These are phyloP conservation scores for Cecidostiba fungosa DNA, from an alignment of 2,888 invertebrate genomes.

Conservation along the genomic window DNA sequence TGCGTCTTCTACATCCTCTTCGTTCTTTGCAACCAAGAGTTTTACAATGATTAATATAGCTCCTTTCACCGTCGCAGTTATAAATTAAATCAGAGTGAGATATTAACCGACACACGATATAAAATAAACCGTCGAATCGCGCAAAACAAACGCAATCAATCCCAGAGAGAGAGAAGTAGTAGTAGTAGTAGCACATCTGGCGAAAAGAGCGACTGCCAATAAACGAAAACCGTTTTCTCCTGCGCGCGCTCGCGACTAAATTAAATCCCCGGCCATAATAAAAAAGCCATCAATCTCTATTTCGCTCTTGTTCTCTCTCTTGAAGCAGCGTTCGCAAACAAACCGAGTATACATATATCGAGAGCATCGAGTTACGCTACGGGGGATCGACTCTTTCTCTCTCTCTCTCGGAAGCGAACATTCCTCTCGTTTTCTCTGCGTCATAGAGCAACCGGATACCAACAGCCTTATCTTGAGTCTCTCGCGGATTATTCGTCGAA, in stretches of 20 bases:
- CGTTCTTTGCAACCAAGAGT: too few relatives aligned
- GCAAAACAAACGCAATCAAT: slow-evolving; percentile 1
- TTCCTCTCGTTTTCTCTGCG: neutral
- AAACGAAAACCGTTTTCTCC: slow-evolving; percentile 30
- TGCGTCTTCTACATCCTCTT: neutral
- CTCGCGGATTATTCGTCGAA: neutral
- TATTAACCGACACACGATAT: neutral
- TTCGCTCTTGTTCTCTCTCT: slow-evolving; percentile 15
- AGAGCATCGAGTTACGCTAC: slow-evolving; percentile 46
- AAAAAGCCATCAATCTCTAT: slow-evolving; percentile 59
- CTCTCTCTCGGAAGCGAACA: slow-evolving; percentile 23
- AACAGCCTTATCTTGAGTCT: neutral
- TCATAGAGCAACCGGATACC: slow-evolving; percentile 32
- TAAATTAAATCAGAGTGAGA: neutral
- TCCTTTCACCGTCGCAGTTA: neutral
- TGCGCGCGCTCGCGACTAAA: slow-evolving; percentile 34
- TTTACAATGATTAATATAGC: neutral
- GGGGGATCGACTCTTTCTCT: slow-evolving; percentile 8
- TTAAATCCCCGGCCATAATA: slow-evolving; percentile 51
- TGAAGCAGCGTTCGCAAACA: slow-evolving; percentile 30
- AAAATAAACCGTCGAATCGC: neutral
- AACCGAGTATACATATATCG: slow-evolving; percentile 15
- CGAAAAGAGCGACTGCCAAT: slow-evolving; percentile 35
- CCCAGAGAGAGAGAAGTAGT: neutral
- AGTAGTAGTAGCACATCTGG: too few relatives aligned